These are phyloP conservation scores for Mesorhabditis spiculigera DNA, from an alignment of 2,888 invertebrate genomes.

Conservation along the genomic window DNA sequence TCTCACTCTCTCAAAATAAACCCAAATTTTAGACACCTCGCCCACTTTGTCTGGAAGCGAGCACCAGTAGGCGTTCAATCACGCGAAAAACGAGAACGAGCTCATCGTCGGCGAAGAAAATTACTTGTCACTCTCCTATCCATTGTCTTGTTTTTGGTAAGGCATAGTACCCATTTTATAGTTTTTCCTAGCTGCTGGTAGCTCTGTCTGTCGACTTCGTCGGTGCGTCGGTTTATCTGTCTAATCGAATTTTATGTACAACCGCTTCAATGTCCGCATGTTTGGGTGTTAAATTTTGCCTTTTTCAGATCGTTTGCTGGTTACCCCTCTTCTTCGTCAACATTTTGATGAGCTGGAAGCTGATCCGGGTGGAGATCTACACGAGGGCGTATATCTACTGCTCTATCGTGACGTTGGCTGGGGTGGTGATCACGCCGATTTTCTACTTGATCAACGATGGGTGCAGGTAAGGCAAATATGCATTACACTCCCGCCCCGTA, in stretches of 20 bases:
- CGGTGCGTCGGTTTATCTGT: background rate
- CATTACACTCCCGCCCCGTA: too few relatives aligned
- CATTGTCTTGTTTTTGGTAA: conserved; percentile 19
- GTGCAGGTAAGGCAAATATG: background rate
- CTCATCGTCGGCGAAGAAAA: conserved; percentile 17
- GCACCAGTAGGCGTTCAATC: conserved; percentile 29
- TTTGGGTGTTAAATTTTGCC: too few relatives aligned
- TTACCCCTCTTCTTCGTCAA: conserved; percentile 28
- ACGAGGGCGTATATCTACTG: background rate
- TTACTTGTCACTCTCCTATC: conserved; percentile 29
- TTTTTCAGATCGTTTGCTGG: conserved; percentile 29
- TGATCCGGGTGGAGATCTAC: background rate
- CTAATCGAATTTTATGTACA: background rate
- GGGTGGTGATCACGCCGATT: background rate
- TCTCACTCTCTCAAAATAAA: too few relatives aligned
- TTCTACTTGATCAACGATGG: conserved; percentile 1
- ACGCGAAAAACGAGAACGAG: conserved; percentile 19
- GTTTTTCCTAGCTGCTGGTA: background rate
- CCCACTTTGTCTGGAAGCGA: conserved; percentile 28
- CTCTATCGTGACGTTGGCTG: background rate
- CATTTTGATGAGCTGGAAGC: conserved; percentile 4
- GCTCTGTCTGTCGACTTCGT: background rate
- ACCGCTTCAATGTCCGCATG: too few relatives aligned
- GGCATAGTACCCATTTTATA: background rate
- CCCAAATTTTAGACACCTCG: conserved; percentile 18